phyloP scores from a whole-genome alignment of 2,797 vertebrate genomes.

The Kryptolebias ocellatus region DNA sequence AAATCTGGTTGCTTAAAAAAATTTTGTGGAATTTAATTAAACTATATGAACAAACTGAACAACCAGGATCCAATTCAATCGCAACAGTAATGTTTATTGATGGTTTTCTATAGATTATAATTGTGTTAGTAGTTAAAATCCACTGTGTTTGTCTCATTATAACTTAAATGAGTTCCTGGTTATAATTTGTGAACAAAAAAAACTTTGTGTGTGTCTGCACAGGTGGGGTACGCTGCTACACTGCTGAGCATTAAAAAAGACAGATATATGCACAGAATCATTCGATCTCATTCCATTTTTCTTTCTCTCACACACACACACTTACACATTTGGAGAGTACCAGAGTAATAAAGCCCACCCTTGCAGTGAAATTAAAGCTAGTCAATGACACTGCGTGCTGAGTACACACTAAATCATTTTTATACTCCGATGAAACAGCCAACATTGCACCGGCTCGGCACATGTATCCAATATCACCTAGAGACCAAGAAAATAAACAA shows the following conservation, averaged over 20 bases:
- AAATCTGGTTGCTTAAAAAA: too few species aligned
- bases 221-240: slow-evolving; percentile 33
- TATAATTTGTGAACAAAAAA: not conserved
- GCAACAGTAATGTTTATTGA: too few species aligned
- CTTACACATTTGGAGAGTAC: slow-evolving; percentile 49
- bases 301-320: slow-evolving; percentile 25
- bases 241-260: slow-evolving; percentile 27
- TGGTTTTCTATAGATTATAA: too few species aligned
- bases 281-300: slow-evolving; percentile 35
- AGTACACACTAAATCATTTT: slow-evolving; percentile 86
- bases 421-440: slow-evolving; percentile 82
- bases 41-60: too few species aligned
- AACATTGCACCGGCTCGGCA: slow-evolving; percentile 77
- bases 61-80: too few species aligned
- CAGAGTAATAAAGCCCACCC: slow-evolving; percentile 77
- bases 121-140: not conserved
- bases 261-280: slow-evolving; percentile 41
- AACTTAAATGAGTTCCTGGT: not conserved
- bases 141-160: slow-evolving; percentile 1
- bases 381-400: slow-evolving; percentile 79
- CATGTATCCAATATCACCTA: slow-evolving; percentile 79
- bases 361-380: slow-evolving; percentile 81
- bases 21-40: too few species aligned
- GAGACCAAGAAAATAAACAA: slow-evolving; percentile 66
- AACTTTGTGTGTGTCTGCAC: slow-evolving; percentile 12